Evolutionary conservation across 2,113 vertebrate species (phyloP).

Genomic region (Tamias sibiricus): DNA sequence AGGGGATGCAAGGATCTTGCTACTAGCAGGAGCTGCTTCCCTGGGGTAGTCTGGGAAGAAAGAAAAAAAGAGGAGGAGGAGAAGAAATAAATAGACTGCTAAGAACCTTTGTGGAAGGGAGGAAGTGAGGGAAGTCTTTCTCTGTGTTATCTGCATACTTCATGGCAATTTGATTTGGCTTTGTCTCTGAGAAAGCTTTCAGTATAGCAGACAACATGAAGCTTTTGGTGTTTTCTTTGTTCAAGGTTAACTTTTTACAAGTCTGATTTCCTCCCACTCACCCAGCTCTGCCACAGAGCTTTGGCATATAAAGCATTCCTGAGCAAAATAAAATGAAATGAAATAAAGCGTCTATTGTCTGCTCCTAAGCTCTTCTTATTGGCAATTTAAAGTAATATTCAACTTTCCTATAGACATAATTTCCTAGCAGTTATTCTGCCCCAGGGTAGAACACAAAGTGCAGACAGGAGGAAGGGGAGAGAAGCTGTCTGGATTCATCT

Average conservation of each 20-base stretch:
- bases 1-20: neutral
- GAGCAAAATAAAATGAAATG: conserved; percentile 70
- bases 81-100: neutral
- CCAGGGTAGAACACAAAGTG: conserved; percentile 44
- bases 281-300: neutral
- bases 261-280: conserved; percentile 38
- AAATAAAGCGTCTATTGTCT: conserved; percentile 72
- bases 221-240: conserved; percentile 60
- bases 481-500: neutral
- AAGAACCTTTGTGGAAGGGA: neutral
- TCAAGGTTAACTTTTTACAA: conserved; percentile 70
- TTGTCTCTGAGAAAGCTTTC: conserved; percentile 56
- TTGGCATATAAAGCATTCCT: conserved; percentile 62
- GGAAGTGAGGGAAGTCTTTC: neutral
- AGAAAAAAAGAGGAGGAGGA: rapidly evolving
- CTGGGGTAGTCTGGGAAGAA: neutral
- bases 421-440: conserved; percentile 71
- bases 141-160: conserved; percentile 19
- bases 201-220: neutral
- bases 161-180: neutral
- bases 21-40: neutral
- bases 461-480: conserved; percentile 31
- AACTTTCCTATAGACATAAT: neutral
- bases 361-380: conserved; percentile 63
- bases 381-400: conserved; percentile 72